Evolutionary conservation across 2,797 vertebrate species (phyloP).

Genomic region (Esox masquinongy): DNA sequence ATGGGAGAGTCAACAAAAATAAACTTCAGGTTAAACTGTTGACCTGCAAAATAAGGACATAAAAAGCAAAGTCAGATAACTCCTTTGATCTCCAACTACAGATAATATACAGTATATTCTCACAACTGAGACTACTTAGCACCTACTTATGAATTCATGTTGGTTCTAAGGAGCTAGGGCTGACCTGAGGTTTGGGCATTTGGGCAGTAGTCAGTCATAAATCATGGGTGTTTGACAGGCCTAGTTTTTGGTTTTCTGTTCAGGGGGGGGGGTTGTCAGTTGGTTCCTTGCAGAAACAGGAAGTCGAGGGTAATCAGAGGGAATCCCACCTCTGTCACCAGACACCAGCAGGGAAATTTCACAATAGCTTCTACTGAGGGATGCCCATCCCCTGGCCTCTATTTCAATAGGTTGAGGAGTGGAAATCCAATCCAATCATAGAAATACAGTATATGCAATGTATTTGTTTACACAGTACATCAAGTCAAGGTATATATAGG

Average conservation of each 20-base stretch:
- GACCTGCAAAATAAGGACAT: neutral
- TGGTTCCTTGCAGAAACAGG: conserved; percentile 66
- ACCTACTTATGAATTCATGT: neutral
- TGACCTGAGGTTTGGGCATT: neutral
- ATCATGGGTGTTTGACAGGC: conserved; percentile 18
- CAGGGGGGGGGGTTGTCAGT: conserved; percentile 41
- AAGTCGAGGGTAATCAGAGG: conserved; percentile 72
- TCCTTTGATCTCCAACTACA: neutral
- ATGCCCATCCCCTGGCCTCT: conserved; percentile 21
- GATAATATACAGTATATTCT: neutral
- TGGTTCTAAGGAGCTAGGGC: neutral
- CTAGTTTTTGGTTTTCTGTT: conserved; percentile 31
- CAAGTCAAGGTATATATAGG: neutral
- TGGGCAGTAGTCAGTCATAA: neutral
- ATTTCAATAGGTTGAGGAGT: conserved; percentile 14
- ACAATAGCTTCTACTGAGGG: conserved; percentile 47
- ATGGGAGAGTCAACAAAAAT: conserved; percentile 11
- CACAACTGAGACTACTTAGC: neutral
- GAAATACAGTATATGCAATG: neutral
- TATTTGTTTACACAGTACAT: neutral
- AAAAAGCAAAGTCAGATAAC: neutral
- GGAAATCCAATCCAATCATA: neutral
- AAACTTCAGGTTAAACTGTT: neutral
- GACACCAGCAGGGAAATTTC: conserved; percentile 58
- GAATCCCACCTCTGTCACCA: conserved; percentile 65